phyloP scores from a whole-genome alignment of 53 echinoderm and acorn worm genomes.

The Henricia sp. region DNA sequence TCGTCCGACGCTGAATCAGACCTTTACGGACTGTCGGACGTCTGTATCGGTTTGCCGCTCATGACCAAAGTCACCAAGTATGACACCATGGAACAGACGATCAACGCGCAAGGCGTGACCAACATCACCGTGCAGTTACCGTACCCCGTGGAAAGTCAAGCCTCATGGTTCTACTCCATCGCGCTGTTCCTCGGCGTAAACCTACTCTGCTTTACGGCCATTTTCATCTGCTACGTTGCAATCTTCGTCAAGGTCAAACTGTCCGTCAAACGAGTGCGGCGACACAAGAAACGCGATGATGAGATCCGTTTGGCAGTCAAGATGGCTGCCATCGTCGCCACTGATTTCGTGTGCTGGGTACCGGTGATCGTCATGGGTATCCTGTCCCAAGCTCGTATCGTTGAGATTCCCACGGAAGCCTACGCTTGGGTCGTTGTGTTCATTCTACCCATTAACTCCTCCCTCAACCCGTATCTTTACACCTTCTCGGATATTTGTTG shows the following conservation, averaged over 20 bases:
- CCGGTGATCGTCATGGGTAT: slow-evolving; percentile 69
- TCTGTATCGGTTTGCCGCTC: slow-evolving; percentile 68
- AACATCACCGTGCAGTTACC: slow-evolving; percentile 44
- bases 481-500: slow-evolving; percentile 49
- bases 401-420: slow-evolving; percentile 45
- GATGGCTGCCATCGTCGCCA: slow-evolving; percentile 60
- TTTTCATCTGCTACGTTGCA: slow-evolving; percentile 49
- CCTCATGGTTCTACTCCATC: slow-evolving; percentile 68
- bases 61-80: slow-evolving; percentile 49
- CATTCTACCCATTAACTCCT: slow-evolving; percentile 66
- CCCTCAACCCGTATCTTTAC: slow-evolving; percentile 72
- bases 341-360: slow-evolving; percentile 72
- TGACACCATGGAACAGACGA: not conserved
- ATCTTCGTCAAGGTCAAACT: slow-evolving; percentile 48
- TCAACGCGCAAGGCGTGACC: slow-evolving; percentile 37
- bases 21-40: slow-evolving; percentile 63
- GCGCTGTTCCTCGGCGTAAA: slow-evolving; percentile 72
- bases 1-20: slow-evolving; percentile 41
- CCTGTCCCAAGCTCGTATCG: slow-evolving; percentile 44
- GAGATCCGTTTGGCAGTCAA: slow-evolving; percentile 65
- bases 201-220: slow-evolving; percentile 63
- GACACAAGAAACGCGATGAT: slow-evolving; percentile 43
- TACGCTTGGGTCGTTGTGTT: slow-evolving; percentile 64
- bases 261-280: slow-evolving; percentile 22
- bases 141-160: not conserved